Conservation (phyloP, 2,888 invertebrate genomes). For the Mystacides longicornis region DNA sequence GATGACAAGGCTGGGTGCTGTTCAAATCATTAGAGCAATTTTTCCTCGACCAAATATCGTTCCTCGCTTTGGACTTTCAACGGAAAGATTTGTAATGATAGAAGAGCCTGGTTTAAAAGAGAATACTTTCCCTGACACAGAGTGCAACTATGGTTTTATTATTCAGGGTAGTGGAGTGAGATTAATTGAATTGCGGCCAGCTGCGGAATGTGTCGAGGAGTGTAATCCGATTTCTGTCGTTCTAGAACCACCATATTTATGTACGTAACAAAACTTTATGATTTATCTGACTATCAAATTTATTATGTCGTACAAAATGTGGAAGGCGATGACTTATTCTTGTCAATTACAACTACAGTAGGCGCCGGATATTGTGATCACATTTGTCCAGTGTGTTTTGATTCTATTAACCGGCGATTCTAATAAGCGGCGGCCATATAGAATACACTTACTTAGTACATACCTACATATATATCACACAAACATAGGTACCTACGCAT, state of each 20-base stretch:
- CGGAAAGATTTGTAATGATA: constrained; percentile 69
- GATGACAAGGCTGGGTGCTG: constrained; percentile 68
- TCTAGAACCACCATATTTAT: constrained; percentile 63
- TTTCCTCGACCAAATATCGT: constrained; percentile 66
- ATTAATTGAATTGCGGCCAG: constrained; percentile 65
- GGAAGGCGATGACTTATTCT: too few species aligned
- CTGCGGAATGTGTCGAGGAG: constrained; percentile 62
- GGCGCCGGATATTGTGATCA: too few species aligned
- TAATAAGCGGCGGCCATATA: too few species aligned
- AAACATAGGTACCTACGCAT: too few species aligned
- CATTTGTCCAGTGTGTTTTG: too few species aligned
- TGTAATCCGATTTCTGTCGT: constrained; percentile 67
- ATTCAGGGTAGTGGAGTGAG: constrained; percentile 67
- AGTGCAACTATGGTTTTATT: constrained; percentile 74
- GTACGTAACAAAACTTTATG: constrained; percentile 54
- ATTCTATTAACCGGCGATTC: too few species aligned
- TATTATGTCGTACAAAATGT: too few species aligned
- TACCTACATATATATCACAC: too few species aligned
- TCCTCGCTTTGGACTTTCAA: constrained; percentile 65
- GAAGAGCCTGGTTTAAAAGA: constrained; percentile 60
- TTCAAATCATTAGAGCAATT: constrained; percentile 60
- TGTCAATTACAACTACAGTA: too few species aligned
- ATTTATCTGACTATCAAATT: too few species aligned
- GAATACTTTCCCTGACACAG: constrained; percentile 69
- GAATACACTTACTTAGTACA: too few species aligned